Evolutionary conservation across 2,113 vertebrate genomes (phyloP), one percentile per base, ranked within the genome.

Genomic region (Noctilio leporinus): DNA sequence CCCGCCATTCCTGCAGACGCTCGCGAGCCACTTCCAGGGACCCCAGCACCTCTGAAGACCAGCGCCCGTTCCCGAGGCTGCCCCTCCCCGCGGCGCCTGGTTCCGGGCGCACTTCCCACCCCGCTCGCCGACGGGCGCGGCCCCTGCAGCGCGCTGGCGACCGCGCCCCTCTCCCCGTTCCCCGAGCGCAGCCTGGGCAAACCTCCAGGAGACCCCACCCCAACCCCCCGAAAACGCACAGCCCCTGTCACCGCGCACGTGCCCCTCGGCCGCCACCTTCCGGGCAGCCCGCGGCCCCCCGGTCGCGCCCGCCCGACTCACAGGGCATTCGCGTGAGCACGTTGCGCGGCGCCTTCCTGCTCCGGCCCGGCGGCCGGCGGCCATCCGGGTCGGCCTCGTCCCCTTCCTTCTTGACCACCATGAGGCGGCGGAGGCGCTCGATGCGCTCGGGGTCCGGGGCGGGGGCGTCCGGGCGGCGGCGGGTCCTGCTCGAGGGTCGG

Each of bases 291-390:
- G 35, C 20, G 40, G 20, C 15, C 55, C 24, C 49, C 49, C 19
- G 7, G 0, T 57, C 78, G 28, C 7, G 43, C 72, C 51, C 3
- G 17, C 43, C 22, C 35, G 17, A 97, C 98, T 98, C 99, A 99
- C 99, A 53, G 55, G 99, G 96, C 99, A 99, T 99, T 97, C 99
- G 98, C 7, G 99, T 99, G 91, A 99, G 98, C 93, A 99, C 99
- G 93, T 99, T 99, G 67, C 99, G 99, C 55, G 98, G 98, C 3
- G 98, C 96, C 93, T 97, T 98, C 86, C 97, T 97, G 93, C 96
- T 96, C 89, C 98, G 96, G 20, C 70, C 80, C 77, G 83, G 95
- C 38, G 96, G 95, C 94, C 98, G 43, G 96, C 98, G 85, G 80
- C 96, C 38, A 95, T 97, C 53, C 92, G 97, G 85, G 35, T 70